Evolutionary conservation across 2,113 vertebrate genomes (phyloP).

Genomic region (Paradoxurus hermaphroditus): DNA sequence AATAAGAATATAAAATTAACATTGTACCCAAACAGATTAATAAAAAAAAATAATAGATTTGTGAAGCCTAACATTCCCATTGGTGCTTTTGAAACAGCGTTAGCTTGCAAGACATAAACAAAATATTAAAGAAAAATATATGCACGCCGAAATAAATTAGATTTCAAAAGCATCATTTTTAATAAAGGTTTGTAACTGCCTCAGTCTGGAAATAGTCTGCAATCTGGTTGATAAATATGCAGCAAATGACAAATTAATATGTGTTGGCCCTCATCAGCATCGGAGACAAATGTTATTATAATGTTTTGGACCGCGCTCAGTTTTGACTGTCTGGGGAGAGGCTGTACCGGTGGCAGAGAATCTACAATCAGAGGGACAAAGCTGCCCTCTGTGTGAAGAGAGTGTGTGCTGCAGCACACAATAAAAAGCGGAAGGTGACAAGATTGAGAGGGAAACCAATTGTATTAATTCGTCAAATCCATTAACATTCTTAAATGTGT

Average conservation of each 20-base stretch:
- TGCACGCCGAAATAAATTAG: conserved; percentile 58
- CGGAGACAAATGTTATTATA: conserved; percentile 79
- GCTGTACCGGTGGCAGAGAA: background rate
- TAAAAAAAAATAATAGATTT: conserved; percentile 32
- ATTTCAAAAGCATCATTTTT: conserved; percentile 74
- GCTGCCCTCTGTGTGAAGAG: conserved; percentile 77
- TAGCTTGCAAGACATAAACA: conserved; percentile 10
- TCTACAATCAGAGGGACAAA: conserved; percentile 48
- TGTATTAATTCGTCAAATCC: conserved; percentile 42
- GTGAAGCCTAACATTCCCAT: conserved; percentile 18
- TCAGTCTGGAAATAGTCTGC: conserved; percentile 70
- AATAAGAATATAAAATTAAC: background rate
- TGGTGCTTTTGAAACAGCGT: conserved; percentile 61
- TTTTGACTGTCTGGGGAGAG: conserved; percentile 71
- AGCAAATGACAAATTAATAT: conserved; percentile 82
- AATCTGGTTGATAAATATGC: conserved; percentile 81
- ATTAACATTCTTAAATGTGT: conserved; percentile 22
- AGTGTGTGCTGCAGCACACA: background rate
- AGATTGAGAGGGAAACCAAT: background rate
- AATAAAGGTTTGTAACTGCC: conserved; percentile 76
- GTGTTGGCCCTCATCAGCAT: conserved; percentile 77
- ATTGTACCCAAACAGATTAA: background rate
- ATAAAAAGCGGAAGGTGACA: background rate
- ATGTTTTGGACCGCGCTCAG: conserved; percentile 76
- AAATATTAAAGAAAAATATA: conserved; percentile 66